Evolutionary conservation across 1,140 invertebrate species (phyloP).

Genomic region (Amphibalanus amphitrite): DNA sequence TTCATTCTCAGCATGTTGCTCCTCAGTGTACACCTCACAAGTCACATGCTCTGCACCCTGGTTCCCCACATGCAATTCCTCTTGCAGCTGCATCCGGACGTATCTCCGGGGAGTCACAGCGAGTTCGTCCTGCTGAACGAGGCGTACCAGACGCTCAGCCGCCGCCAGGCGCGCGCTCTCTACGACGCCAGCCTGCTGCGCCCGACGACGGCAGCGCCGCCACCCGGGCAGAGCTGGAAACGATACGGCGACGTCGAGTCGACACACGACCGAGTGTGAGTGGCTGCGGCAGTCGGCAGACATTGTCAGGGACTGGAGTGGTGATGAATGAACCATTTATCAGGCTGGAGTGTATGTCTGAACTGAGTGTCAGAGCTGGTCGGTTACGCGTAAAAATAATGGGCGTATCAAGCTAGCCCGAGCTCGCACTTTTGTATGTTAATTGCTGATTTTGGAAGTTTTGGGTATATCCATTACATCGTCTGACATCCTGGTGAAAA

Average conservation of each 20-base stretch:
- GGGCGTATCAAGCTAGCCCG: too few relatives aligned
- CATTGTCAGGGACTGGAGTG: slow-evolving; percentile 17
- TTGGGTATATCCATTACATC: too few relatives aligned
- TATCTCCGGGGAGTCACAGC: not conserved
- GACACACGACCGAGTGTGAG: not conserved
- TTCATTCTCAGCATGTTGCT: too few relatives aligned
- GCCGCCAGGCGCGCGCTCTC: not conserved
- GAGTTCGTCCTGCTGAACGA: not conserved
- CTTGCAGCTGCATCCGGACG: not conserved
- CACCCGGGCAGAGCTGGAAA: not conserved
- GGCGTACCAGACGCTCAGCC: slow-evolving; percentile 1
- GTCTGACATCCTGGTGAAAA: too few relatives aligned
- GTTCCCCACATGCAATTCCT: too few relatives aligned
- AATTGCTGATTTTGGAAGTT: too few relatives aligned
- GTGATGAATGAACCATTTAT: not conserved
- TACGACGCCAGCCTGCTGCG: slow-evolving; percentile 5
- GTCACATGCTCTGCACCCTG: too few relatives aligned
- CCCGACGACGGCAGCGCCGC: not conserved
- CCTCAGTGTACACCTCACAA: too few relatives aligned
- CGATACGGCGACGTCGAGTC: slow-evolving; percentile 5
- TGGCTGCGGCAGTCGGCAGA: not conserved
- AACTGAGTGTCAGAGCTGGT: too few relatives aligned
- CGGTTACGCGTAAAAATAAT: too few relatives aligned
- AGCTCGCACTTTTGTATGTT: too few relatives aligned
- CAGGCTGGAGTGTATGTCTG: too few relatives aligned